A percentile compares a stretch with the other conserved stretches of the same genome.
phyloP scores from a whole-genome alignment of 2,797 vertebrate species.

The Urophycis tenuis region DNA sequence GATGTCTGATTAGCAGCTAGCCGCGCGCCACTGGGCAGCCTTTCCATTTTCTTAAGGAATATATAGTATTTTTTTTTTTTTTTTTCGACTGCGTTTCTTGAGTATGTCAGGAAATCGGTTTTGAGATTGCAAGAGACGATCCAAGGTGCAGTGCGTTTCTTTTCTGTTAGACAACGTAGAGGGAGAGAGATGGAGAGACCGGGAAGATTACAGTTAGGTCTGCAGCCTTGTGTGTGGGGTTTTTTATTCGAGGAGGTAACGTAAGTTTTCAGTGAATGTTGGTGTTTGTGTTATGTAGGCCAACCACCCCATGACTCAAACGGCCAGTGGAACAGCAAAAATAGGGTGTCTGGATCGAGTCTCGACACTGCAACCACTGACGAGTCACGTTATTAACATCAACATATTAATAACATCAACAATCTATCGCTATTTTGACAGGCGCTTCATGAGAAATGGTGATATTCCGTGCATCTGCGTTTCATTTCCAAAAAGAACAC shows the following conservation, averaged over 20 bases:
- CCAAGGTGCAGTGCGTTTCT: neutral
- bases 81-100: constrained; percentile 21
- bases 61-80: neutral
- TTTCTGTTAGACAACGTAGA: neutral
- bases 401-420: neutral
- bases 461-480: neutral
- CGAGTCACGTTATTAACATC: no score
- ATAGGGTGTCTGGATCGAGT: neutral
- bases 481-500: no score
- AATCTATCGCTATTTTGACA: neutral
- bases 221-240: constrained; percentile 19
- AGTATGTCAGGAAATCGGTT: constrained; percentile 4
- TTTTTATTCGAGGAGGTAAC: constrained; percentile 35
- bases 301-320: neutral
- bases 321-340: neutral
- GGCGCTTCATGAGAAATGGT: neutral
- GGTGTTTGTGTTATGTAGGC: neutral
- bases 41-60: no score
- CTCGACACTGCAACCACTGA: neutral
- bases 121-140: constrained; percentile 8
- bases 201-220: neutral
- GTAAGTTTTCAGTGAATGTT: neutral
- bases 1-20: constrained; percentile 33
- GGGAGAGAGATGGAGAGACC: neutral
- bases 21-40: neutral